Base-by-base conservation (phyloP, 1,140 invertebrate species). In the Bursaphelenchus mucronatus region DNA sequence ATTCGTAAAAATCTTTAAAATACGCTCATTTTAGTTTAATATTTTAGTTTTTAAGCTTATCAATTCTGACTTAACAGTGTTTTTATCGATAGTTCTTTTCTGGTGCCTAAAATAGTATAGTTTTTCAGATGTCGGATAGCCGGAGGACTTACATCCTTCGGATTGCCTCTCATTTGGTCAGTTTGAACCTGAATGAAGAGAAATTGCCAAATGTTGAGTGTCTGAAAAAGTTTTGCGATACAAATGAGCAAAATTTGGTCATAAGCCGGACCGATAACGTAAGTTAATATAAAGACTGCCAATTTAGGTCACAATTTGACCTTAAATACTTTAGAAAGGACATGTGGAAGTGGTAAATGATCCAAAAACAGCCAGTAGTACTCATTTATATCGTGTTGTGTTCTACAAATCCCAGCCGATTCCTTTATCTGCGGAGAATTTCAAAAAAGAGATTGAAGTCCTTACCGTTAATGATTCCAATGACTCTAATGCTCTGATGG, bases 221-320 rank as follows among this genome's bases (percentile, higher is more conserved):
- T 13, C 39, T 80, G 30, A 64, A 75, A 41, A 64, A 56, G 1
- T 80, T 80, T 63, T 67, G 69, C 46, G 74, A 81, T 39, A 68
- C 73, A 15, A 63, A 73, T 41, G 53, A 52, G 5, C 54, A 61
- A n/a, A 43, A 76, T 15, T 53, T 80, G 19, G 76, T 77, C 6
- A 68, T 80, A 17, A 71, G 70, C 1, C 61, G 79, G n/a, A 59
- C 57, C 3, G 79, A 81, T 55, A 68, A 81, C 53, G 76, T 77
- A 56, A 51, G 56, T 44, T 8, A 58, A 57, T 30, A 30, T 30
- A 30, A 30, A 30, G 5, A 30, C 1, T 30, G 30, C 30, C 30
- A 5, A 30, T 30, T 30, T 30, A 30, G 5, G 5, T 30, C 30
- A 30, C 1, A 45, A 11, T 3, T 11, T 57, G 1, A 4, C 61